phyloP scores from a whole-genome alignment of 1,140 invertebrate species.

The Goniozus legneri region DNA sequence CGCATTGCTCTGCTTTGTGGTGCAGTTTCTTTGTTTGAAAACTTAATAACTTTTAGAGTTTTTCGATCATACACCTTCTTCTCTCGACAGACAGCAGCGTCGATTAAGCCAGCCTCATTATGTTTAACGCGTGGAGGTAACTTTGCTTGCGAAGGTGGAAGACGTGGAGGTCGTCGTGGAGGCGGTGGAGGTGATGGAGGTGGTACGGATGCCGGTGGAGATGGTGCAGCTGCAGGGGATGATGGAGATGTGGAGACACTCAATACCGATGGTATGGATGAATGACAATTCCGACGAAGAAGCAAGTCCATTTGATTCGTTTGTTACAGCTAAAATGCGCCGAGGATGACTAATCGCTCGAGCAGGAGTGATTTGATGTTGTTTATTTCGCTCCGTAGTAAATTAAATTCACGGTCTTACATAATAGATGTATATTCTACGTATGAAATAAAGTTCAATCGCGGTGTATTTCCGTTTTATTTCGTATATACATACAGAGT shows the following conservation, averaged over 20 bases:
- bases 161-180: constrained; percentile 2
- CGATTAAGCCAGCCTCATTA: no score
- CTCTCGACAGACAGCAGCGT: no score
- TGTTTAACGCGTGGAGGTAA: no score
- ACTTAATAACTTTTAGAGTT: neutral
- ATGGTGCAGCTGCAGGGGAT: no score
- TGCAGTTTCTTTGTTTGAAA: neutral
- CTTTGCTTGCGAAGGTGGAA: neutral
- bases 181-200: neutral
- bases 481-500: neutral
- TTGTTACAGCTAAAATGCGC: neutral
- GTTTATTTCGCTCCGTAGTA: no score
- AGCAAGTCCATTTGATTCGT: neutral
- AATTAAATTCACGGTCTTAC: no score
- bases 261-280: no score
- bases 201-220: neutral
- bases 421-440: no score
- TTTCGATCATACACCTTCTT: no score
- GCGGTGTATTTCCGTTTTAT: no score
- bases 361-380: neutral
- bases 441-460: no score
- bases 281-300: neutral
- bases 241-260: no score
- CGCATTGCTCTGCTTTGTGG: constrained; percentile 10
- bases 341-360: neutral